A percentile compares a stretch with the other conserved stretches of the same genome.
phyloP scores from a whole-genome alignment of 2,888 invertebrate genomes.

The Gerris lacustris region DNA sequence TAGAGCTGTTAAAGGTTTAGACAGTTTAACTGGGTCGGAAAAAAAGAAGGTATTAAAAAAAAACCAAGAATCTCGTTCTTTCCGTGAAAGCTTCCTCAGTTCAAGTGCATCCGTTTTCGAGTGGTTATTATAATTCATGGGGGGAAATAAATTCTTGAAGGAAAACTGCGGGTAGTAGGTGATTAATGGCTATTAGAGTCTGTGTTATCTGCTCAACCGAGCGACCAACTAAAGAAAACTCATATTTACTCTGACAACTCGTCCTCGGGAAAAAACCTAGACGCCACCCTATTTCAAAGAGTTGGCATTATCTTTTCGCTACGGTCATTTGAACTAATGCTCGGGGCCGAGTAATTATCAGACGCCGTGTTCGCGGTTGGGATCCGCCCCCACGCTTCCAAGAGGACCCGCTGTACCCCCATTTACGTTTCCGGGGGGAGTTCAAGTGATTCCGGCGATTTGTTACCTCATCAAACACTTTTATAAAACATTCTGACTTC shows the following conservation, averaged over 20 bases:
- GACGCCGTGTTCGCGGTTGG: background rate
- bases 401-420: background rate
- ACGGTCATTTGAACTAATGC: constrained; percentile 5
- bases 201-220: background rate
- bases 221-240: constrained; percentile 1
- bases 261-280: background rate
- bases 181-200: background rate
- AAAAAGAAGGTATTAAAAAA: no score
- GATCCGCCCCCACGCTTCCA: background rate
- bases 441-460: background rate
- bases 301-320: constrained; percentile 1
- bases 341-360: background rate
- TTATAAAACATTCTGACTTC: no score
- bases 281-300: background rate
- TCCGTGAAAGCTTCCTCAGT: no score
- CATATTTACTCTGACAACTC: background rate
- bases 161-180: background rate
- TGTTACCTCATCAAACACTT: background rate
- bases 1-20: no score
- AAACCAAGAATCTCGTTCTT: no score
- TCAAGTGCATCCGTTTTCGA: no score
- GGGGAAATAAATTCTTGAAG: background rate
- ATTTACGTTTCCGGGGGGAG: background rate
- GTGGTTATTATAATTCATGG: background rate
- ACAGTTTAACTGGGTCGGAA: no score